Evolutionary conservation across 2,113 vertebrate species (phyloP).

Genomic region (Heterotilapia buettikoferi): DNA sequence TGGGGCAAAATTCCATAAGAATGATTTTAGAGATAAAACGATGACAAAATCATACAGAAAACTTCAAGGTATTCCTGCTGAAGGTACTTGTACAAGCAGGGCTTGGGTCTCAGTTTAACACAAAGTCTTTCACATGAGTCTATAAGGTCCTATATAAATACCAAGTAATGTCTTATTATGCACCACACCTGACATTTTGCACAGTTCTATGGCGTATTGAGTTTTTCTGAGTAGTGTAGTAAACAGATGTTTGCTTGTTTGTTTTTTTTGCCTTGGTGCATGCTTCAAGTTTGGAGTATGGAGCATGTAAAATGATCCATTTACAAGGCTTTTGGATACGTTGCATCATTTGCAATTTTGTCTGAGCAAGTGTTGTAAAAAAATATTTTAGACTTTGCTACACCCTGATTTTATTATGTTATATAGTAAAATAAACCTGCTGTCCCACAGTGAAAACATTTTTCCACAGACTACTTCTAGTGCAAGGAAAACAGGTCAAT

Average conservation of each 20-base stretch:
- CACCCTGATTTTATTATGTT: neutral
- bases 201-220: neutral
- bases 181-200: neutral
- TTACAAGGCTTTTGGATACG: neutral
- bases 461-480: neutral
- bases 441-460: neutral
- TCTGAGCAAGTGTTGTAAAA: neutral
- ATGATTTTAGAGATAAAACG: neutral
- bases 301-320: neutral
- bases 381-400: neutral
- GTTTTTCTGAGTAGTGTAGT: neutral
- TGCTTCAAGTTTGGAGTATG: neutral
- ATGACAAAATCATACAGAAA: neutral
- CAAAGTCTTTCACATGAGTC: neutral
- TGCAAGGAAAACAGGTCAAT: neutral
- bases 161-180: neutral
- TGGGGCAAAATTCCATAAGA: neutral
- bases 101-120: neutral
- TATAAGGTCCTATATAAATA: neutral
- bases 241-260: neutral
- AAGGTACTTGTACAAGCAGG: neutral
- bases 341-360: neutral
- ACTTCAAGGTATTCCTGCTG: neutral
- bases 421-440: neutral
- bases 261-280: neutral